These are phyloP conservation scores for Nymphalis io DNA, from an alignment of 1,140 invertebrate genomes.

Conservation along the genomic window DNA sequence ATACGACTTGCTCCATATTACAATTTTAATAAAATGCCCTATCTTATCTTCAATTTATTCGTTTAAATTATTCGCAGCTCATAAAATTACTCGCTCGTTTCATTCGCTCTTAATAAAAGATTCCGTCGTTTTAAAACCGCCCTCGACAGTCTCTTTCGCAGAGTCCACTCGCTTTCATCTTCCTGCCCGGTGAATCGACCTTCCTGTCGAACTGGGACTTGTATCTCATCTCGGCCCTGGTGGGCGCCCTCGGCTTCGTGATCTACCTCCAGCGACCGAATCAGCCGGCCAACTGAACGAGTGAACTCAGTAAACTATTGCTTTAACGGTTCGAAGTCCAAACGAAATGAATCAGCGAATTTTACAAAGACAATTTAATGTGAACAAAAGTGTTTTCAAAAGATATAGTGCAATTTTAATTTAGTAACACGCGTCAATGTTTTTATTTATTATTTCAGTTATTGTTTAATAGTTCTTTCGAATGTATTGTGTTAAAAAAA, in stretches of 20 bases:
- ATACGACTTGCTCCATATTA: no score
- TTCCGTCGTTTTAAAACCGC: neutral
- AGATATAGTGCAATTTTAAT: neutral
- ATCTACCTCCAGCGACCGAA: conserved; percentile 86
- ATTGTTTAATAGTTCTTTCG: neutral
- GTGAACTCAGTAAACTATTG: neutral
- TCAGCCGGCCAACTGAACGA: conserved; percentile 55
- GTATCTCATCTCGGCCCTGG: conserved; percentile 92
- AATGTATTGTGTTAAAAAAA: neutral
- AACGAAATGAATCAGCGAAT: neutral
- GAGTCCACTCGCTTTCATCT: conserved; percentile 84
- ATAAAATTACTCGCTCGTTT: neutral
- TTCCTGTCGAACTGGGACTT: conserved; percentile 96
- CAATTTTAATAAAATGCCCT: no score
- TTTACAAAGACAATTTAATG: neutral
- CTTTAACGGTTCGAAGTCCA: neutral
- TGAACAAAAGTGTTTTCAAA: conserved; percentile 4
- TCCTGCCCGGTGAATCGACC: conserved; percentile 84
- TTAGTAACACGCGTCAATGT: neutral
- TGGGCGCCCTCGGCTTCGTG: conserved; percentile 90
- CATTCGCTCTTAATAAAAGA: neutral
- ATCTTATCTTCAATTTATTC: no score
- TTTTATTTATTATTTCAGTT: neutral
- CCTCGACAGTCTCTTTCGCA: conserved; percentile 76
- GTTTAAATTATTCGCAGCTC: no score